Evolutionary conservation across 1,140 invertebrate genomes (phyloP).

Genomic region (Liolophura sinensis): DNA sequence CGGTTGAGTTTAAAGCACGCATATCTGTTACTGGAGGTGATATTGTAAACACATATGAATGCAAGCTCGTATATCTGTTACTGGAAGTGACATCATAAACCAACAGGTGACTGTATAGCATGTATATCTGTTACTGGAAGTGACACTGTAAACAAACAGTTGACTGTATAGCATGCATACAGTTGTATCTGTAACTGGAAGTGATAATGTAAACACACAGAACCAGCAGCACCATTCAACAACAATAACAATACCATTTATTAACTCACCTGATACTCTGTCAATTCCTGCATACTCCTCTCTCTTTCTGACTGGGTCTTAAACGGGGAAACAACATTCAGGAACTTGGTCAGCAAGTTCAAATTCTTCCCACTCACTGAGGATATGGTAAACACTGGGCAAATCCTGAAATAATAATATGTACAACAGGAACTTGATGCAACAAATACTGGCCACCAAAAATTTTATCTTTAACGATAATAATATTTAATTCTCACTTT

Average conservation of each 20-base stretch:
- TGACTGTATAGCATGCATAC: not conserved
- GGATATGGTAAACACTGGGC: slow-evolving; percentile 92
- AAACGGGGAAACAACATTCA: slow-evolving; percentile 87
- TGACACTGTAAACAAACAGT: no score
- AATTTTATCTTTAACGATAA: no score
- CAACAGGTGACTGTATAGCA: no score
- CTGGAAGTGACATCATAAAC: no score
- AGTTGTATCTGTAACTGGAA: slow-evolving; percentile 1
- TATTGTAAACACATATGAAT: no score
- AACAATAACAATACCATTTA: not conserved
- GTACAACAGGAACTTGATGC: no score
- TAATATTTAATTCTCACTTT: no score
- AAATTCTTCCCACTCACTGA: slow-evolving; percentile 85
- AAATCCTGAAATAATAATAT: slow-evolving; percentile 43
- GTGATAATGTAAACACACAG: not conserved
- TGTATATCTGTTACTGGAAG: no score
- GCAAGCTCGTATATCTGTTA: no score
- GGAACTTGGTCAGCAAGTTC: slow-evolving; percentile 88
- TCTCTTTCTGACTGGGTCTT: slow-evolving; percentile 73
- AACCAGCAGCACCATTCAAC: not conserved
- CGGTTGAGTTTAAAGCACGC: no score
- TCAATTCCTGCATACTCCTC: slow-evolving; percentile 66
- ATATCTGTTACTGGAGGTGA: no score
- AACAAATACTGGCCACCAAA: no score
- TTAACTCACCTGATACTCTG: slow-evolving; percentile 58